Evolutionary conservation across 2,888 invertebrate genomes (phyloP), one percentile per base, ranked within the genome.

Genomic region (Isoperla grammatica): DNA sequence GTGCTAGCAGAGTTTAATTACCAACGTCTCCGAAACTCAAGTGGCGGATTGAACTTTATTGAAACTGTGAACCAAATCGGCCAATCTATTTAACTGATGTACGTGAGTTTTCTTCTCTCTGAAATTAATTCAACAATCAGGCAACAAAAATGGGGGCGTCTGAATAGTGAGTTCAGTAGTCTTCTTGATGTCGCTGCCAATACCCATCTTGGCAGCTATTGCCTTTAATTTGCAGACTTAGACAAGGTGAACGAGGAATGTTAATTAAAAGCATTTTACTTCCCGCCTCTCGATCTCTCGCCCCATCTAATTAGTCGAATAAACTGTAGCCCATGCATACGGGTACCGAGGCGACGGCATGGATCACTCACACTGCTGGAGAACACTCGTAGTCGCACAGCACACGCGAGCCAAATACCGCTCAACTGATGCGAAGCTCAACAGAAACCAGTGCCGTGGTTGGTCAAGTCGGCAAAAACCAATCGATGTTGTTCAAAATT

Each of bases 61-160:
- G 29, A 29, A 29, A 29, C 29, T 29, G 29, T 29, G 29, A 29
- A 29, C 29, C 29, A 29, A 56, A 40, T 56, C 40, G 40, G 23
- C 56, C 56, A 42, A 59, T 59, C 46, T 42, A 42, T 56, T 39
- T 49, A 54, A 54, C 54, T 43, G 59, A 59, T 45, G 43, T 54
- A 45, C 39, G 39, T 39, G 58, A 50, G 58, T 53, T 29, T 17
- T 17, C 50, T 49, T 37, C 56, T 39, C 43, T 19, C 43, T 66
- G 68, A 70, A 73, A 73, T 73, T 73, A 74, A 74, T 74, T 72
- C 73, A 71, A 74, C 73, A 73, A 73, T 74, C 73, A 72, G 72
- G 72, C 73, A 74, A 74, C 73, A 74, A 74, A 73, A 73, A 74
- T 73, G 71, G 61, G 57, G 37, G 43, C 48, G 57, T 19, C 57